phyloP scores from a whole-genome alignment of 2,113 vertebrate genomes.

The Nicator chloris region DNA sequence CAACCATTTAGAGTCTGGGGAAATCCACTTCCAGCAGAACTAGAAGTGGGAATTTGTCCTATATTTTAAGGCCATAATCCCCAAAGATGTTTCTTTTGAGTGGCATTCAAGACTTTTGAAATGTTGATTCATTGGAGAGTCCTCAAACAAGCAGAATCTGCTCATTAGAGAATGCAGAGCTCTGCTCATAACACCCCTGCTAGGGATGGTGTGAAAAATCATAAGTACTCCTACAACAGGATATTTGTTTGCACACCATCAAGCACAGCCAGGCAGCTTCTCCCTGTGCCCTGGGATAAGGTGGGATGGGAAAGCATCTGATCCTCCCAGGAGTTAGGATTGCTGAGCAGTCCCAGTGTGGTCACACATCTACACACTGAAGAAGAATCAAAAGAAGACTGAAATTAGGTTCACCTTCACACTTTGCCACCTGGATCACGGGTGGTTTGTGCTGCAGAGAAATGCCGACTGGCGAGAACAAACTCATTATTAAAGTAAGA shows the following conservation, averaged over 20 bases:
- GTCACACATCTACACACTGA: background rate
- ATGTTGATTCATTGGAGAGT: background rate
- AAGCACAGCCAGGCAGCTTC: background rate
- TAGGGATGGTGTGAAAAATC: background rate
- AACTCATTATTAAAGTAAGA: background rate
- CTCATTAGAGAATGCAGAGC: rapidly evolving
- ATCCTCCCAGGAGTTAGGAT: background rate
- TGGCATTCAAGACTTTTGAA: background rate
- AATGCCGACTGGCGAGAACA: background rate
- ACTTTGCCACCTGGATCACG: background rate
- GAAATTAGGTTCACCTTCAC: background rate
- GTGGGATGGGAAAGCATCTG: background rate
- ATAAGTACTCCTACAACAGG: background rate
- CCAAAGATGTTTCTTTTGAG: background rate
- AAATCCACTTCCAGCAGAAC: background rate
- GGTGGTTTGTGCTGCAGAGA: background rate
- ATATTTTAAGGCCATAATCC: background rate
- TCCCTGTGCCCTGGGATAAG: background rate
- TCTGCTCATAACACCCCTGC: background rate
- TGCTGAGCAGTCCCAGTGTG: background rate
- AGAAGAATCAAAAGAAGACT: background rate
- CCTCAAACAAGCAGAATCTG: background rate
- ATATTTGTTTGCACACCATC: background rate
- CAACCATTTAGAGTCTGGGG: background rate
- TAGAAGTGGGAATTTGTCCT: background rate